Evolutionary conservation across 2,113 vertebrate genomes (phyloP).

Genomic region (Nesospiza acunhae): DNA sequence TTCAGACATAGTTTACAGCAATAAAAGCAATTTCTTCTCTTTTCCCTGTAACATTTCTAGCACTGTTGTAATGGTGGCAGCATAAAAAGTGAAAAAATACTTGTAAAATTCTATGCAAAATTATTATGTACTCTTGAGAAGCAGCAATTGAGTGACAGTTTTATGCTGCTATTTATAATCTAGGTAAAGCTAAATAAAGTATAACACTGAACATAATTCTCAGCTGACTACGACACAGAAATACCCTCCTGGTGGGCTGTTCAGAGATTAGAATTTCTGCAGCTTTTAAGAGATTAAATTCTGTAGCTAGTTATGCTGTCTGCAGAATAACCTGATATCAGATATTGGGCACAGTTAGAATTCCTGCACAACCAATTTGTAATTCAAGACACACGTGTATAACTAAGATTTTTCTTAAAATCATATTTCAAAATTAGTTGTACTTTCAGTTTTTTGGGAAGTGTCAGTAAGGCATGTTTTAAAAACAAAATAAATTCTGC

Average conservation of each 20-base stretch:
- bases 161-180: neutral
- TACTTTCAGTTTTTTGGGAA: neutral
- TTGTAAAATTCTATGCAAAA: neutral
- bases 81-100: neutral
- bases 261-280: neutral
- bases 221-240: neutral
- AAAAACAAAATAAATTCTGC: neutral
- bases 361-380: neutral
- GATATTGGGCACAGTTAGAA: neutral
- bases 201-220: neutral
- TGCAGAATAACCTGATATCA: neutral
- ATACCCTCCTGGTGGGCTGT: neutral
- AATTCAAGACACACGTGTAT: neutral
- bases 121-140: neutral
- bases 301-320: neutral
- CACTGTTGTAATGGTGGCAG: neutral
- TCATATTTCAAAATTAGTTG: neutral
- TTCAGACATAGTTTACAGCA: neutral
- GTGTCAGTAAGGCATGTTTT: neutral
- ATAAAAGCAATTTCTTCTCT: neutral
- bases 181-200: neutral
- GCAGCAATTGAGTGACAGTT: neutral
- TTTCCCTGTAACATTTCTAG: neutral
- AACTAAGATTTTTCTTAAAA: neutral
- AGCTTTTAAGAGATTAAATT: neutral